Base-by-base conservation (phyloP, 1,140 invertebrate genomes). In the Zaprionus davidi region DNA sequence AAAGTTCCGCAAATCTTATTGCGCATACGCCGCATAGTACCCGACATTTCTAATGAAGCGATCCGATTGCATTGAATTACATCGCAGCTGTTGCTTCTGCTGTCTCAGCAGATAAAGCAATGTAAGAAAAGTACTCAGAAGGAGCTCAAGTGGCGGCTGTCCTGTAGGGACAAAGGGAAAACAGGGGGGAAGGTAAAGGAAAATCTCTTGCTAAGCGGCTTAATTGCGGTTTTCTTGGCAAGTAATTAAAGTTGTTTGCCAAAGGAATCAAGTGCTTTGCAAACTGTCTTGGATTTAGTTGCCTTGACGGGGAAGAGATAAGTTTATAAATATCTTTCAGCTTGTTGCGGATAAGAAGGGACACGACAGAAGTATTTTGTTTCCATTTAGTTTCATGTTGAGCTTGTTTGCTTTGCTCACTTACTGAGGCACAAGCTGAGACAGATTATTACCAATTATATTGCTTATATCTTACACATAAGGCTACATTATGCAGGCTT, bases 161-260 rank as follows among this genome's bases (percentile, higher is more conserved):
- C 69, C 17, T 46, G 7, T 3, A 53, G 22, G 49, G n/a, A 26
- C 26, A 28, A 28, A 28, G 26, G 26, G 28, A 7, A 1, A 34
- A 17, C 15, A 41, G 38, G 13, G 13, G 26, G 46, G 49, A 12
- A 28, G 20, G 3, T 11, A 3, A 24, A 12, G 55, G 2, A 15
- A 38, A 36, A 49, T 49, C 57, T 53, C 41, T 11, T n/a, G 6
- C 13, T 71, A 69, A 78, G 49, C 51, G 46, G 74, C 74, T 79
- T 79, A 77, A 77, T 72, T 79, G 68, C 68, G 62, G 71, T 65
- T 76, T 17, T 17, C 9, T 31, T 34, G 53, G 49, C 36, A 51
- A 51, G 69, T 67, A 44, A 67, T 67, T 71, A 56, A 62, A 70
- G 51, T 53, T 49, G 36, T 65, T 74, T 62, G 38, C 28, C 28